Percentiles rank a stretch among this genome's conserved stretches.
Evolutionary conservation across 2,113 vertebrate species (phyloP).

Genomic region (Indicator maculatus): DNA sequence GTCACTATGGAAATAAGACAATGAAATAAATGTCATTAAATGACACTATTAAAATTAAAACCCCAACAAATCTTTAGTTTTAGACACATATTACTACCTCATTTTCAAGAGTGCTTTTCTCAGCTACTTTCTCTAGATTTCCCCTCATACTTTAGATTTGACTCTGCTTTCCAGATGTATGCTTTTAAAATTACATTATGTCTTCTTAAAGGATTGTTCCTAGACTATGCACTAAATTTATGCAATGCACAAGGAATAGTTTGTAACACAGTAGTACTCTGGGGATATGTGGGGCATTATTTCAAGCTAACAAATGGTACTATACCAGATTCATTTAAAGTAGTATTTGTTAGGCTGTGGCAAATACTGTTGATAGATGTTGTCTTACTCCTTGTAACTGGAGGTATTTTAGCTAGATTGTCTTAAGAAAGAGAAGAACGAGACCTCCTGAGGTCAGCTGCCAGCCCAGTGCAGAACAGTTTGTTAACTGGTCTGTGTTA

Average conservation of each 20-base stretch:
- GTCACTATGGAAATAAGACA: background rate
- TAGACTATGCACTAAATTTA: background rate
- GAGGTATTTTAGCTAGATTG: background rate
- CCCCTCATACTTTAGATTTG: background rate
- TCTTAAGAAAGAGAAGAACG: background rate
- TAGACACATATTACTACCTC: background rate
- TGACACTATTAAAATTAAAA: background rate
- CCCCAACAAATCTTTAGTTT: background rate
- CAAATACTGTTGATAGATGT: background rate
- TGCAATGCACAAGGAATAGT: background rate
- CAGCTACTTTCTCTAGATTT: background rate
- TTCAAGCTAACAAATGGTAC: background rate
- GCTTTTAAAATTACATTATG: background rate
- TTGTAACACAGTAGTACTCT: background rate
- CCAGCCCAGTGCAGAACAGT: background rate
- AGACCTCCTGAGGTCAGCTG: background rate
- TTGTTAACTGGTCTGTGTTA: background rate
- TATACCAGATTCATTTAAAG: accelerated
- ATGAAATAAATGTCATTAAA: background rate
- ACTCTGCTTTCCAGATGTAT: background rate
- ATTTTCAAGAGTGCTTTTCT: background rate
- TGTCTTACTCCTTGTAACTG: background rate
- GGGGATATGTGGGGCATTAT: background rate
- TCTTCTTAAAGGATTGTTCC: background rate
- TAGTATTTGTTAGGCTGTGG: background rate